Evolutionary conservation across 2,888 invertebrate species (phyloP).

Genomic region (Tipula vernalis): DNA sequence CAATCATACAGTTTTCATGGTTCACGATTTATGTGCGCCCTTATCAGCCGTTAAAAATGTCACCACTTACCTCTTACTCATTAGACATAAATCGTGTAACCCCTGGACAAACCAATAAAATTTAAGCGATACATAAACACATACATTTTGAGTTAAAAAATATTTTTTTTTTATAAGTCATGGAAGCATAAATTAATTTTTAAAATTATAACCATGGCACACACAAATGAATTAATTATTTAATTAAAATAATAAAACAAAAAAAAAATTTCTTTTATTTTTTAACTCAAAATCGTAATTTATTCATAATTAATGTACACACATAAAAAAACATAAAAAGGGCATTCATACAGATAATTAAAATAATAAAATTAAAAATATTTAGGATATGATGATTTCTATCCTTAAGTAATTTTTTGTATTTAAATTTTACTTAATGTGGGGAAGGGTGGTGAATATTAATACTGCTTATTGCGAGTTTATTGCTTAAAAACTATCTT

Average conservation of each 20-base stretch:
- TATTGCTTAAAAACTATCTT: slow-evolving; percentile 14
- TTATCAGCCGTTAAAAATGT: neutral
- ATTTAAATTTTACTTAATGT: neutral
- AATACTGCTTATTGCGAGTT: slow-evolving; percentile 13
- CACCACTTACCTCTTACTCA: neutral
- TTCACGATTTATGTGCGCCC: neutral
- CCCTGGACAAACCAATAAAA: neutral
- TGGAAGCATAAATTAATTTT: neutral
- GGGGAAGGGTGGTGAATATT: slow-evolving; percentile 9
- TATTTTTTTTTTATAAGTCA: neutral
- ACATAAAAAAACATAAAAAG: neutral
- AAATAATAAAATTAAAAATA: neutral
- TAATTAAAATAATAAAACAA: neutral
- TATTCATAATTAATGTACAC: neutral
- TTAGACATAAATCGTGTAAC: neutral
- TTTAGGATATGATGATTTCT: neutral
- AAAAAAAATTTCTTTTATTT: neutral
- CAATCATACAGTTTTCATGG: neutral
- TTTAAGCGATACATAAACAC: neutral
- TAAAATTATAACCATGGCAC: neutral
- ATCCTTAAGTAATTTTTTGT: neutral
- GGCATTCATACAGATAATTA: neutral
- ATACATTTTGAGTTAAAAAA: neutral
- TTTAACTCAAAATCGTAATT: neutral
- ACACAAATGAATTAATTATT: neutral